Evolutionary conservation across 2,113 vertebrate species (phyloP), one percentile per base, ranked within the genome.

Genomic region (Bagarius yarrelli): DNA sequence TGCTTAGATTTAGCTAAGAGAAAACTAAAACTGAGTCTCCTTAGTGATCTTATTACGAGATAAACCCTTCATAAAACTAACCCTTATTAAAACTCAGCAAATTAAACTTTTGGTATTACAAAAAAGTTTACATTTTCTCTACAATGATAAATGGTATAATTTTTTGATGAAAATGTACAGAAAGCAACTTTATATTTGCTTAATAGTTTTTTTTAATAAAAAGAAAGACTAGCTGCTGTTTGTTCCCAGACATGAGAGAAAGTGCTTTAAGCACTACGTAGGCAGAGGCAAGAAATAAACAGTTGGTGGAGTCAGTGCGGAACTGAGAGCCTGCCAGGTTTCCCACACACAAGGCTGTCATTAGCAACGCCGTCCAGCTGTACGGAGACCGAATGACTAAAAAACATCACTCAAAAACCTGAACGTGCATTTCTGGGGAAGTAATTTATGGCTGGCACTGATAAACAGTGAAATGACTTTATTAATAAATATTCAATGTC

Each of bases 301-400:
- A 87, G 85, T 89, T 85, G 86, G 88, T 85, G 40, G 23, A 87
- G 87, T 83, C 78, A 82, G 76, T 63, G 21, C 70, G 86, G 83
- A 90, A 85, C 82, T 78, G 40, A 80, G 55, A 63, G 56, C 0
- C 72, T 84, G 88, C 89, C 89, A 88, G 53, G 0, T 71, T 87
- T 82, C 90, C 89, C 89, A 88, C 89, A 80, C 21, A 47, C 64
- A 69, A 63, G 13, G 32, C 83, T 73, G 86, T 81, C 64, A 86
- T 72, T 76, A 56, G 56, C 60, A 67, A 66, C 57, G 50, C 78
- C 86, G 30, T 87, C 56, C 67, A 81, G 47, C 71, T 44, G 85
- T 78, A 76, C 50, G 19, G 77, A 82, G 55, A 21, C 27, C 6
- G 15, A 56, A 59, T 9, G 30, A 59, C 56, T 40, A 56, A n/a